phyloP scores from a whole-genome alignment of 1,140 invertebrate genomes.

The Stenopsyche tienmushanensis region DNA sequence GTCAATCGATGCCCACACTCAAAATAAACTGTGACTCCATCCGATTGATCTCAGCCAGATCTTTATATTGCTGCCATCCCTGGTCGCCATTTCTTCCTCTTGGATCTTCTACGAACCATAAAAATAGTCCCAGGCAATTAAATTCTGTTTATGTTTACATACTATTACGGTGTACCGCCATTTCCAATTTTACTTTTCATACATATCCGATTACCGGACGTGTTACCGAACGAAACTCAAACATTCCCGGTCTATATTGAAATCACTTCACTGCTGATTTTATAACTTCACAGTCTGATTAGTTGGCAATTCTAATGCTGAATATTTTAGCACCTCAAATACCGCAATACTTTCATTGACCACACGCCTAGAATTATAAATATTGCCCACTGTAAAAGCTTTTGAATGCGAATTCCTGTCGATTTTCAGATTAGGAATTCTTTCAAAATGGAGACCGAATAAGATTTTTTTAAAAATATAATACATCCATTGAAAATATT shows the following conservation, averaged over 20 bases:
- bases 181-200: constrained; percentile 2
- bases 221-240: neutral
- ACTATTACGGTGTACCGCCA: constrained; percentile 1
- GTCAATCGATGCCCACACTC: neutral
- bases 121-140: neutral
- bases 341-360: neutral
- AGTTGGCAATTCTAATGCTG: neutral
- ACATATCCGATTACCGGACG: neutral
- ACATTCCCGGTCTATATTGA: neutral
- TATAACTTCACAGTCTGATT: neutral
- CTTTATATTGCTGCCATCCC: neutral
- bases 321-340: too few species aligned
- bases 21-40: neutral
- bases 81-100: neutral
- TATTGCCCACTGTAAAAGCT: neutral
- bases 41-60: neutral
- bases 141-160: neutral
- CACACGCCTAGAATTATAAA: neutral
- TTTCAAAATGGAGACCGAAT: too few species aligned
- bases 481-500: too few species aligned
- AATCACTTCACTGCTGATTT: neutral
- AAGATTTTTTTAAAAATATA: too few species aligned
- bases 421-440: too few species aligned
- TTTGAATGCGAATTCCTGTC: too few species aligned
- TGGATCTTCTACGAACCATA: neutral